Evolutionary conservation across 2,797 vertebrate species (phyloP).

Genomic region (Rhinella marina): DNA sequence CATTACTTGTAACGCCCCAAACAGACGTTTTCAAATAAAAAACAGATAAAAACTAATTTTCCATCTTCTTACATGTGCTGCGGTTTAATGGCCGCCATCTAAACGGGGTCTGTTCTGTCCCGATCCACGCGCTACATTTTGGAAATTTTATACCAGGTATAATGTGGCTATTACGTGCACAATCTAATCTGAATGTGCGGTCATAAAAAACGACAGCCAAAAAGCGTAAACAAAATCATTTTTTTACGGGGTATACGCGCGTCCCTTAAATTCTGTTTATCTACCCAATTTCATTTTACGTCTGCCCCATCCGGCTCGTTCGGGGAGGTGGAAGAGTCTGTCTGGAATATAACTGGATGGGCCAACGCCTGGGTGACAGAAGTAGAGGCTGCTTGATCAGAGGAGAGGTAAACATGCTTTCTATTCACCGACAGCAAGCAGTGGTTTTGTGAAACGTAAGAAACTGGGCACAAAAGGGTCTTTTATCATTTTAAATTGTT

Average conservation of each 20-base stretch:
- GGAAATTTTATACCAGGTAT: conserved; percentile 52
- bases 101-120: conserved; percentile 35
- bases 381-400: no score
- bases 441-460: no score
- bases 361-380: background rate
- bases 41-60: conserved; percentile 33
- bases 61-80: conserved; percentile 3
- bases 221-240: conserved; percentile 55
- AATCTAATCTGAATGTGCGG: conserved; percentile 51
- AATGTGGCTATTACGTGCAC: conserved; percentile 49
- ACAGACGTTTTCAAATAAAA: conserved; percentile 31
- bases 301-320: conserved; percentile 30
- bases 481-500: no score
- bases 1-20: conserved; percentile 10
- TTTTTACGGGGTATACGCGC: conserved; percentile 48
- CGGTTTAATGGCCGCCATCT: conserved; percentile 11
- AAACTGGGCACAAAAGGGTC: no score
- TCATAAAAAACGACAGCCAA: conserved; percentile 52
- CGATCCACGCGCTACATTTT: conserved; percentile 14
- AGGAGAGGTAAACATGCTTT: no score
- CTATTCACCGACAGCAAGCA: no score
- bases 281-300: conserved; percentile 56
- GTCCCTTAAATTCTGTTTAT: conserved; percentile 58
- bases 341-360: conserved; percentile 12
- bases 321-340: background rate